Base-by-base conservation (phyloP, 2,113 vertebrate species). In the Prinia subflava region DNA sequence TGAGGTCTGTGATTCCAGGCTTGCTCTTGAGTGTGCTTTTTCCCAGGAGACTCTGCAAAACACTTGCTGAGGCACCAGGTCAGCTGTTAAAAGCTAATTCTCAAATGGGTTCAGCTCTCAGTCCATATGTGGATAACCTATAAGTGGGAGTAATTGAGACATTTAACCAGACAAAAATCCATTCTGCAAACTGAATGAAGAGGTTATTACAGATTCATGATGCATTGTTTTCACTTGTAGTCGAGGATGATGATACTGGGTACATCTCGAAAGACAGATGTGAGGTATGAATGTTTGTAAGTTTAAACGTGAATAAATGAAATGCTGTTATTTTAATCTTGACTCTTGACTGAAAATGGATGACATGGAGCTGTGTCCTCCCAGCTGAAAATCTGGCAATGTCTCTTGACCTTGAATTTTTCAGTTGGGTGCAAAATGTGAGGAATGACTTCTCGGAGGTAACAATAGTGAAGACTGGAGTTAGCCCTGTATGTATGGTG, bases 61-160 rank as follows among this genome's bases (percentile, higher is more conserved):
- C 50, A 28, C 87, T 75, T 85, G 88, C 82, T 73, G 95, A 93
- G 82, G 75, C 86, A 91, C 70, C 77, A 95, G 97, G 95, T 97
- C 97, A 97, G 80, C 79, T 88, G 64, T 95, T 96, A 97, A 97
- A 97, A 94, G 92, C 96, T 96, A 93, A 95, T 87, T 97, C 95
- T 97, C 93, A 82, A 64, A 64, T 87, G 91, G 84, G 76, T 96
- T 92, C 81, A 91, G 89, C 69, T 96, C 88, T 96, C 92, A 96
- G 92, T 95, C 97, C 81, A 57, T 90, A 96, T 97, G 95, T 94
- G 75, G 87, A 83, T 94, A 96, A 92, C 91, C 84, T 97, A 3
- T 94, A 97, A 97, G 89, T 97, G 89, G 82, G 94, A 87, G 94
- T 81, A 97, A 97, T 97, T 97, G 97, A 97, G 93, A 94, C 73